Evolutionary conservation across 2,888 invertebrate genomes (phyloP).

Genomic region (Ennomos quercinarius): DNA sequence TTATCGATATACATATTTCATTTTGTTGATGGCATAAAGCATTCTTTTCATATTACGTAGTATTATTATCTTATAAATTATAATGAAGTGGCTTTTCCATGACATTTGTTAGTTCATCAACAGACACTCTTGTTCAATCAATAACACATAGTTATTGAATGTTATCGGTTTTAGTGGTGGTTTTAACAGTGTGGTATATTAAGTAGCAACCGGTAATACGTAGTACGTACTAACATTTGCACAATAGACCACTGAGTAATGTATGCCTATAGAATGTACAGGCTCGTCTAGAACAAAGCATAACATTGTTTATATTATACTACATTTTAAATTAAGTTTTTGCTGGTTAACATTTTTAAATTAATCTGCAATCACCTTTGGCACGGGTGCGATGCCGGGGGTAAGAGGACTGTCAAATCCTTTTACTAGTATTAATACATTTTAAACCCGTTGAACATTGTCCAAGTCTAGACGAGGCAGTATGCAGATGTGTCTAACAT

Average conservation of each 20-base stretch:
- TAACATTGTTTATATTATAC: too few species aligned
- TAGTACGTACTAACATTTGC: conserved; percentile 18
- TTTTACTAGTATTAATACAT: too few species aligned
- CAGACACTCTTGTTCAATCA: conserved; percentile 15
- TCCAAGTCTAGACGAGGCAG: conserved; percentile 14
- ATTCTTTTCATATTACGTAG: too few species aligned
- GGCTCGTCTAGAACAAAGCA: conserved; percentile 9
- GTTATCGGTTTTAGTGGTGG: conserved; percentile 12
- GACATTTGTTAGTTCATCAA: conserved; percentile 18
- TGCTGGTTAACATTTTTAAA: too few species aligned
- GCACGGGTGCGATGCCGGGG: too few species aligned
- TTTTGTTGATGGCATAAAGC: conserved; percentile 2
- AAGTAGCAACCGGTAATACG: conserved; percentile 11
- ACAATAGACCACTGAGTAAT: conserved; percentile 14
- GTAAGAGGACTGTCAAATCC: too few species aligned
- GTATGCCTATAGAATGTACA: conserved; percentile 2
- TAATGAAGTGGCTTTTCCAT: not conserved
- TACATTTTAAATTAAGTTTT: too few species aligned
- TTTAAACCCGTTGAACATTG: not conserved
- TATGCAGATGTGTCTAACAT: conserved; percentile 7
- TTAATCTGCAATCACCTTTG: too few species aligned
- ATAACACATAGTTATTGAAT: conserved; percentile 17
- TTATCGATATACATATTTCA: not conserved
- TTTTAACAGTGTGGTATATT: conserved; percentile 14
- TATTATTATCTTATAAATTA: too few species aligned